Base-by-base conservation (phyloP, 2,113 vertebrate genomes). In the Scortum barcoo region DNA sequence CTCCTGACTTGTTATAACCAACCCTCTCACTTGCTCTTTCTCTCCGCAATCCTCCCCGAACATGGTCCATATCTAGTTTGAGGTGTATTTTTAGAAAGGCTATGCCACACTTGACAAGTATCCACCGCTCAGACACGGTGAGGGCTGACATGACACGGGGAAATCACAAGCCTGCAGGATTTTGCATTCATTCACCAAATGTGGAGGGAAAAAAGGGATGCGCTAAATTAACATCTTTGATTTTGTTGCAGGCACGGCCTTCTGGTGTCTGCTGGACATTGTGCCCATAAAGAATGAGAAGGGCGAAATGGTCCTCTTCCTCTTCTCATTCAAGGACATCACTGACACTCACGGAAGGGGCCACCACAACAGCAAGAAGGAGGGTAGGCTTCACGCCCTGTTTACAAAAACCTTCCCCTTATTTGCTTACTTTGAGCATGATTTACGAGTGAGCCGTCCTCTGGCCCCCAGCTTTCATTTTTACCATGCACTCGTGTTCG, bases 221-320 rank as follows among this genome's bases (percentile, higher is more conserved):
- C 3, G 56, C 0, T 69, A 63, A 71, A 42, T 36, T 1, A 58
- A 60, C 5, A 3, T 65, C 53, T 86, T 56, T 83, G 75, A 2
- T 85, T 73, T n/a, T 20, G 33, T 72, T 0, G 0, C 94, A 99
- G 98, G 96, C 79, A 79, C 88, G 0, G 93, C 96, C 0, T 99
- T 99, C 88, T 98, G 97, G 97, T 99, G 98, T 87, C 93, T 97
- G 74, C 87, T 99, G 92, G 97, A 99, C 90, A 97, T 99, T 36
- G 96, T 99, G 80, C 98, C 98, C 75, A 99, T 99, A 92, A 99
- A 99, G 94, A 99, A 99, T 0, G 98, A 99, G 90, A 99, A 97
- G 78, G 97, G 98, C 0, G 97, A 99, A 78, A 97, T 99, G 76
- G 98, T 99, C 46, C 97, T 99, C 14, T 99, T 99, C 92, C 97